phyloP scores from a whole-genome alignment of 2,888 invertebrate genomes.

The Microdon myrmicae region DNA sequence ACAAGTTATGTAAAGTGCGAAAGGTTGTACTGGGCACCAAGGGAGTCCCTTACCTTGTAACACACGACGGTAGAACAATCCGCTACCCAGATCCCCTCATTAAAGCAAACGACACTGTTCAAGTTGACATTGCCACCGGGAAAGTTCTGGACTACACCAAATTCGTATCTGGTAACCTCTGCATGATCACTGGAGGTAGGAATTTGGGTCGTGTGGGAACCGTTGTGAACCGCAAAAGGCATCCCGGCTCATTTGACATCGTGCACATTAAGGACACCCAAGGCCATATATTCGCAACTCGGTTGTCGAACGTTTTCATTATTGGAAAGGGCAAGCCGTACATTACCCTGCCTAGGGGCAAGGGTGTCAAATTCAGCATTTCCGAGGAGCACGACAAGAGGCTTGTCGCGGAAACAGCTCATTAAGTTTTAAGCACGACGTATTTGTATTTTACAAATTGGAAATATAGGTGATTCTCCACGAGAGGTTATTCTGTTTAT shows the following conservation, averaged over 20 bases:
- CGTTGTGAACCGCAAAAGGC: constrained; percentile 96
- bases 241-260: constrained; percentile 99
- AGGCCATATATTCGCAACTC: constrained; percentile 96
- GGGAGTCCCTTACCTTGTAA: constrained; percentile 93
- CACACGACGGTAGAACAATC: constrained; percentile 97
- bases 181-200: constrained; percentile 99
- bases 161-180: constrained; percentile 97
- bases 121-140: constrained; percentile 90
- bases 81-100: constrained; percentile 98
- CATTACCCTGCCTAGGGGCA: constrained; percentile 96
- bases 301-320: constrained; percentile 97
- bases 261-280: constrained; percentile 97
- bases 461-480: too few relatives aligned
- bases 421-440: constrained; percentile 63
- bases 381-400: constrained; percentile 99
- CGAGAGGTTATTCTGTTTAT: too few relatives aligned
- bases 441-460: constrained; percentile 43
- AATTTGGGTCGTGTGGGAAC: constrained; percentile 99
- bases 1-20: constrained; percentile 97
- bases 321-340: constrained; percentile 99
- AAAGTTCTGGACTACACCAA: constrained; percentile 98
- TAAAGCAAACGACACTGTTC: constrained; percentile 96
- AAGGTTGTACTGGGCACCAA: constrained; percentile 91
- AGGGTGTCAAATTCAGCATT: constrained; percentile 96
- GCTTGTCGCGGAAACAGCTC: constrained; percentile 84